These are phyloP conservation scores for Hyposoter didymator DNA, from an alignment of 2,888 invertebrate species.

Conservation along the genomic window DNA sequence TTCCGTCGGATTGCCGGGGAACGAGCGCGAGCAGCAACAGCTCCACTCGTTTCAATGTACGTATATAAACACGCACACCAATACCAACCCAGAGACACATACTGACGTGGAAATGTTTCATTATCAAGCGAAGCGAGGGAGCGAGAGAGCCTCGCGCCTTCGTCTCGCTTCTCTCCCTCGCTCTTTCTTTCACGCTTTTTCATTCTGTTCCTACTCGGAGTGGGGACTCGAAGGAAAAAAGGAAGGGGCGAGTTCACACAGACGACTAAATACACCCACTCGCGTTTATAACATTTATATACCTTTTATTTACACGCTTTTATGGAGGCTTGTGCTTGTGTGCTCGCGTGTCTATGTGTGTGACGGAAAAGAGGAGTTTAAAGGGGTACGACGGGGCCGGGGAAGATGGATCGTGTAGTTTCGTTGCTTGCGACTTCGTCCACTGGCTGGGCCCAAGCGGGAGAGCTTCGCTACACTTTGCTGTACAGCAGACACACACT, in stretches of 20 bases:
- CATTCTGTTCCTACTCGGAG: slow-evolving; percentile 36
- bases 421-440: slow-evolving; percentile 64
- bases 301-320: slow-evolving; percentile 13
- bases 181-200: slow-evolving; percentile 65
- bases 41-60: slow-evolving; percentile 36
- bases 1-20: slow-evolving; percentile 19
- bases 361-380: slow-evolving; percentile 28
- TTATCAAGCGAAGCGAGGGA: slow-evolving; percentile 26
- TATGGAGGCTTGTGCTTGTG: not conserved
- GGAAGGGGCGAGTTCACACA: slow-evolving; percentile 36
- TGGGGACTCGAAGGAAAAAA: not conserved
- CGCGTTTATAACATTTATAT: slow-evolving; percentile 39
- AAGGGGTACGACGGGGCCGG: not conserved
- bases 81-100: not conserved
- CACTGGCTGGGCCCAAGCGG: slow-evolving; percentile 74
- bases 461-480: slow-evolving; percentile 70
- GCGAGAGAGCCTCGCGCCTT: not conserved
- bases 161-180: slow-evolving; percentile 48
- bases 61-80: slow-evolving; percentile 5
- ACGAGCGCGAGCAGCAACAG: slow-evolving; percentile 35
- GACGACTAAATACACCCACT: slow-evolving; percentile 35
- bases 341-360: slow-evolving; percentile 30
- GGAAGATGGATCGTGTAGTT: slow-evolving; percentile 63
- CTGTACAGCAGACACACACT: slow-evolving; percentile 60
- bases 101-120: slow-evolving; percentile 9